Evolutionary conservation across 2,888 invertebrate species (phyloP).

Genomic region (Alcis repandata): DNA sequence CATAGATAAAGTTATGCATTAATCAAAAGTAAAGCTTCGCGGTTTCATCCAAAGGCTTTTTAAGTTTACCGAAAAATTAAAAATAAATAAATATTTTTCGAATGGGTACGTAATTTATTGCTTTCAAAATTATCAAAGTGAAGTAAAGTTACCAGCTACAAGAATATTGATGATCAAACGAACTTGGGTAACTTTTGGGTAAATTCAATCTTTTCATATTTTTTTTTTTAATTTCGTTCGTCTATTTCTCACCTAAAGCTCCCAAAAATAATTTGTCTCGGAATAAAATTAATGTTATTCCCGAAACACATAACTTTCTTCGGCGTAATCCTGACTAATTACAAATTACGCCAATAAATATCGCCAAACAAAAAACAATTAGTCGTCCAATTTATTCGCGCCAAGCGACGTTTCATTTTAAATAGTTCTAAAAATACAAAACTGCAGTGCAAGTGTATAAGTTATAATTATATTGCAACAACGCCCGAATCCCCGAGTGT

Average conservation of each 20-base stretch:
- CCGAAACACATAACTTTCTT: constrained; percentile 5
- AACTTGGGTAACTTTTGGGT: no score
- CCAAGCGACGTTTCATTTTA: constrained; percentile 30
- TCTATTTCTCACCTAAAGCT: constrained; percentile 2
- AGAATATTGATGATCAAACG: background rate
- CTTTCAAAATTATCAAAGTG: no score
- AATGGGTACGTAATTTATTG: no score
- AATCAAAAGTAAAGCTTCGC: background rate
- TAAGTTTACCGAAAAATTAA: background rate
- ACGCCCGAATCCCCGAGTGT: constrained; percentile 63
- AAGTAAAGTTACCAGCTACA: no score
- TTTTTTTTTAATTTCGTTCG: background rate
- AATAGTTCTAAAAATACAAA: constrained; percentile 41
- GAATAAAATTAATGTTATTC: constrained; percentile 17
- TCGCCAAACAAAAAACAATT: constrained; percentile 31
- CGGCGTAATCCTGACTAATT: constrained; percentile 27
- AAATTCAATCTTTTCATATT: no score
- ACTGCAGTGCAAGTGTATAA: constrained; percentile 53
- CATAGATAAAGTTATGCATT: constrained; percentile 5
- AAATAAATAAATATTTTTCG: no score
- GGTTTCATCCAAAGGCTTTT: background rate
- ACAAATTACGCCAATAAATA: constrained; percentile 24
- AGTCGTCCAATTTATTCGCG: constrained; percentile 30
- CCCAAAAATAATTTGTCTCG: background rate
- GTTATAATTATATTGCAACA: constrained; percentile 68